These are phyloP conservation scores for Eilema depressum DNA, from an alignment of 2,888 invertebrate genomes.

Conservation along the genomic window DNA sequence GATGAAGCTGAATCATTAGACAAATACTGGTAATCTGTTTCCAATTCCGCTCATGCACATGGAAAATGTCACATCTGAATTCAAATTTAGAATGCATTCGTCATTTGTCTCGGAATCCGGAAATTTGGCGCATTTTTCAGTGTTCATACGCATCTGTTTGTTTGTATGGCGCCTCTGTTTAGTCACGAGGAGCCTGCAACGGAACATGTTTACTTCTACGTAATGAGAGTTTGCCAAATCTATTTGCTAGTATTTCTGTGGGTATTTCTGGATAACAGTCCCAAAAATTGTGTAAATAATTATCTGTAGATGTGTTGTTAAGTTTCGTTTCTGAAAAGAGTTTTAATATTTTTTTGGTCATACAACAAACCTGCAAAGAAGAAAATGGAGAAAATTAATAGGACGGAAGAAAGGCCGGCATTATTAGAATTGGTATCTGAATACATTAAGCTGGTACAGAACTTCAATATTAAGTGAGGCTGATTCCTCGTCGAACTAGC, in stretches of 20 bases:
- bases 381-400: too few species aligned
- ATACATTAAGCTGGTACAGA: too few species aligned
- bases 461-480: too few species aligned
- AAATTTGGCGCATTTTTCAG: conserved; percentile 52
- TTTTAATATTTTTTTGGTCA: too few species aligned
- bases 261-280: background rate
- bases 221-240: conserved; percentile 20
- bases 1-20: conserved; percentile 34
- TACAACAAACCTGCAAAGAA: too few species aligned
- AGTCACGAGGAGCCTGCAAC: conserved; percentile 10
- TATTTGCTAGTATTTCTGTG: conserved; percentile 13
- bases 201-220: conserved; percentile 9
- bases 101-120: conserved; percentile 66
- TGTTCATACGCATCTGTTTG: conserved; percentile 37
- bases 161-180: conserved; percentile 31
- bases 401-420: too few species aligned
- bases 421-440: too few species aligned
- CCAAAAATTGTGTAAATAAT: background rate
- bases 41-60: conserved; percentile 39
- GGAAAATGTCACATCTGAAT: conserved; percentile 44
- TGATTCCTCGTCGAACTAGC: too few species aligned
- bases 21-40: conserved; percentile 30
- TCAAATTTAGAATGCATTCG: conserved; percentile 50
- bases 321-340: background rate
- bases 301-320: background rate